Conservation (phyloP, 64 coral and sea anemone species). For the Pocillopora verrucosa region DNA sequence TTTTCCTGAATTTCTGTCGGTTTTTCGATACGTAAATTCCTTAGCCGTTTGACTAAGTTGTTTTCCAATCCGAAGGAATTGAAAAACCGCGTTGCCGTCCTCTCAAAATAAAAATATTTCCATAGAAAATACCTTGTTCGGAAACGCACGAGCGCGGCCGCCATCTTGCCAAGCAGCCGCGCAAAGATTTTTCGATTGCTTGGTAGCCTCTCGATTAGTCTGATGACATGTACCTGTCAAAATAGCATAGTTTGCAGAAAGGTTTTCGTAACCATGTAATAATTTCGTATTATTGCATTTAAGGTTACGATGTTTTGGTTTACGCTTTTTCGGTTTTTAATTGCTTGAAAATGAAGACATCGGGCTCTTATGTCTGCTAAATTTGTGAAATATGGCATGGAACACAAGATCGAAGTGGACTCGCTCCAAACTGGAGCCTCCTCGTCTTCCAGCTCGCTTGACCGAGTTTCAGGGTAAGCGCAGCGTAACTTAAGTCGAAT, state of each 20-base stretch:
- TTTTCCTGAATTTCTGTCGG: constrained; percentile 83
- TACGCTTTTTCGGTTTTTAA: neutral
- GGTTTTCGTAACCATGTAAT: neutral
- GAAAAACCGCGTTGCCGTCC: constrained; percentile 40
- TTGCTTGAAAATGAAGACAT: neutral
- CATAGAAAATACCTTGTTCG: neutral
- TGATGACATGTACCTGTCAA: constrained; percentile 34
- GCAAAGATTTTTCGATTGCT: neutral
- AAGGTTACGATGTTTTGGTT: neutral
- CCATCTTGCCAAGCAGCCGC: constrained; percentile 49
- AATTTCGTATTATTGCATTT: neutral
- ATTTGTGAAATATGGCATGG: constrained; percentile 23
- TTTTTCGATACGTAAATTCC: constrained; percentile 36
- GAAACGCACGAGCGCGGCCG: neutral
- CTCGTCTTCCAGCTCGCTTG: constrained; percentile 53
- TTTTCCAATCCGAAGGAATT: constrained; percentile 57
- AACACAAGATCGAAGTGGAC: constrained; percentile 81
- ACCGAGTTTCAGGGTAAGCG: constrained; percentile 86
- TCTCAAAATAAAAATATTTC: neutral
- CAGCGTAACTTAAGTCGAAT: neutral
- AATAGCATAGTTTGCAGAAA: neutral
- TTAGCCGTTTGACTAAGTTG: constrained; percentile 50
- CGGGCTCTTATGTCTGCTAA: neutral
- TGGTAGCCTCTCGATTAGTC: neutral
- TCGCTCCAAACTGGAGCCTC: constrained; percentile 77